Percentiles rank a stretch among this genome's conserved stretches.
These are phyloP conservation scores for Empis stercorea DNA, from an alignment of 2,888 invertebrate species.

Conservation along the genomic window DNA sequence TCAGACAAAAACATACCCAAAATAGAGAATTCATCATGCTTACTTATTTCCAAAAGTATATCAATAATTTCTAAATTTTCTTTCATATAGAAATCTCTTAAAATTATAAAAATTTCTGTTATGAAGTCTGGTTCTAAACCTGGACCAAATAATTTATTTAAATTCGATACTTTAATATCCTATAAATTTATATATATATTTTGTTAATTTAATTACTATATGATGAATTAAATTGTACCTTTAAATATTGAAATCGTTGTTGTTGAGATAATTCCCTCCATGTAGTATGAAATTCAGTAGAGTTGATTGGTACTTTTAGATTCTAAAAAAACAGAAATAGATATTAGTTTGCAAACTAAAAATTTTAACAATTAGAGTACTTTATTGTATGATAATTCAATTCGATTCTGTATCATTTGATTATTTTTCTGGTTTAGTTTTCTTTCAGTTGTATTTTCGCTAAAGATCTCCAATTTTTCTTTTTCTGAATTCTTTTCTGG, in stretches of 20 bases:
- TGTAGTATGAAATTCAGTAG: slow-evolving; percentile 30
- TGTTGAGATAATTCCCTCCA: slow-evolving; percentile 29
- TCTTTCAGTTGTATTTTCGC: not conserved
- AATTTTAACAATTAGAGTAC: not conserved
- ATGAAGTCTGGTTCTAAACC: slow-evolving; percentile 31
- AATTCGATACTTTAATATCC: slow-evolving; percentile 23
- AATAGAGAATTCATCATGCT: slow-evolving; percentile 27
- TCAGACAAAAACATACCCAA: slow-evolving; percentile 27
- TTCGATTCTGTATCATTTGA: not conserved
- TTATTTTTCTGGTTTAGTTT: slow-evolving; percentile 4
- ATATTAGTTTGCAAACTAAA: too few species aligned
- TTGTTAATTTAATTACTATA: not conserved
- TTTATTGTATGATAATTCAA: too few species aligned
- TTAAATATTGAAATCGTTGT: slow-evolving; percentile 31
- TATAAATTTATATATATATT: slow-evolving; percentile 8
- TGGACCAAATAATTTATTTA: slow-evolving; percentile 32
- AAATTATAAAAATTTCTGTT: slow-evolving; percentile 22
- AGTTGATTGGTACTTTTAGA: slow-evolving; percentile 23
- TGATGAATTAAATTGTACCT: slow-evolving; percentile 13
- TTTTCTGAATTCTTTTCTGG: not conserved
- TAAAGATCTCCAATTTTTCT: not conserved
- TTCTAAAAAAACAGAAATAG: not conserved
- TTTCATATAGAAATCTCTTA: slow-evolving; percentile 26
- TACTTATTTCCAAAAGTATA: slow-evolving; percentile 27
- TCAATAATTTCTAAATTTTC: slow-evolving; percentile 19